Percentiles rank a stretch among this genome's conserved stretches.
phyloP scores from a whole-genome alignment of 2,888 invertebrate species.

The Parapristionchus giblindavisi region DNA sequence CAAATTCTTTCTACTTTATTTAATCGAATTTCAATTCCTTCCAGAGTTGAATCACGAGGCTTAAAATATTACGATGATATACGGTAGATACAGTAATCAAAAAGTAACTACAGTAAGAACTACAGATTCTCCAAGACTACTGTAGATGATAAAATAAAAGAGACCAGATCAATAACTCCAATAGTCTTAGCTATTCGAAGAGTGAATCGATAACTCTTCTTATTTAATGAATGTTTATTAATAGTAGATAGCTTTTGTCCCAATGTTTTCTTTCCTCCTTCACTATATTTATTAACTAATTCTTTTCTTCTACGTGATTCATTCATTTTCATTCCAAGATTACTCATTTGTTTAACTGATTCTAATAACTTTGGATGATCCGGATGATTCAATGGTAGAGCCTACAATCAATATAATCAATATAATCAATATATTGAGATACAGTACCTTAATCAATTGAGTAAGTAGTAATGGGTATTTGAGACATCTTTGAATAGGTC shows the following conservation, averaged over 20 bases:
- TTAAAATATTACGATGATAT: too few relatives aligned
- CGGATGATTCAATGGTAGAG: constrained; percentile 59
- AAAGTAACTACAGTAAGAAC: neutral
- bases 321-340: constrained; percentile 66
- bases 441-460: constrained; percentile 57
- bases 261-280: constrained; percentile 13
- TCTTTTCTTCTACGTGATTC: constrained; percentile 65
- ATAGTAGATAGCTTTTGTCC: neutral
- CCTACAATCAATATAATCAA: neutral
- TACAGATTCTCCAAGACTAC: neutral
- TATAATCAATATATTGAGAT: constrained; percentile 4
- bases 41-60: constrained; percentile 3
- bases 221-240: neutral
- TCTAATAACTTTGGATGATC: constrained; percentile 67
- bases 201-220: constrained; percentile 18
- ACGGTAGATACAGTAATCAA: neutral
- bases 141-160: too few relatives aligned
- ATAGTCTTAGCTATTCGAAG: neutral
- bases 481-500: constrained; percentile 44
- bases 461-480: constrained; percentile 65
- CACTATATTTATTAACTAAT: constrained; percentile 40
- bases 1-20: constrained; percentile 18
- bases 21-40: neutral
- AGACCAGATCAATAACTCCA: constrained; percentile 11
- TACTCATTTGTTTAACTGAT: constrained; percentile 62